Base-by-base conservation (phyloP, 2,888 invertebrate species). In the Dicranocentrus wangi region DNA sequence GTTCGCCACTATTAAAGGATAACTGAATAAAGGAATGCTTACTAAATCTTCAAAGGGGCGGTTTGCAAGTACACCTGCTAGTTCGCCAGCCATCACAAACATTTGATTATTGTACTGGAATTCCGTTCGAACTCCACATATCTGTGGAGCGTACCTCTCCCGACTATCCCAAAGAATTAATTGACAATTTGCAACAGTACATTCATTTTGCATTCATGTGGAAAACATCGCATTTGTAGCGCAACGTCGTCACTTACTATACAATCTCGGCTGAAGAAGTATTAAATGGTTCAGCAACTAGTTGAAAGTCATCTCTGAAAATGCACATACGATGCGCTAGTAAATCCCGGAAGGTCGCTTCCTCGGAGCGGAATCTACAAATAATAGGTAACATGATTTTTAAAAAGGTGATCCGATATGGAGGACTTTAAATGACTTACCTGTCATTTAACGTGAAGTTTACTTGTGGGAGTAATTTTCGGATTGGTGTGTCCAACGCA, bases 251-350 rank as follows among this genome's bases (percentile, higher is more conserved):
- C 17, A 55, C 10, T 53, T 82, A 83, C 82, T 76, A 82, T 1
- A 78, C 27, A 47, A 73, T 69, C 72, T 83, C 83, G 1, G 53
- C 2, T 1, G 70, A 21, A n/a, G n/a, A n/a, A 2, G 61, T 42
- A 1, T 53, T 17, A 15, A 84, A 73, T 1, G 80, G 66, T 1
- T 81, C 81, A 8, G 81, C 17, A 0, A 63, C 47, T 21, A 75
- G 60, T 53, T 72, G 79, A 13, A 82, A 27, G 23, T 51, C 71
- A 17, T 32, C 43, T 10, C 76, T 27, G 7, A 55, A 61, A 1
- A 84, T 13, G 47, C 85, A 84, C 32, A 79, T 66, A 2, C 76
- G 70, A 28, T 85, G 85, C 0, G 84, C 55, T 3, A 85, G 68
- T 13, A 85, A 60, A 39, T 85, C 85, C 2, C 82, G 65, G 43